Evolutionary conservation across 2,797 vertebrate species (phyloP), one percentile per base, ranked within the genome.

Genomic region (Chelmon rostratus): DNA sequence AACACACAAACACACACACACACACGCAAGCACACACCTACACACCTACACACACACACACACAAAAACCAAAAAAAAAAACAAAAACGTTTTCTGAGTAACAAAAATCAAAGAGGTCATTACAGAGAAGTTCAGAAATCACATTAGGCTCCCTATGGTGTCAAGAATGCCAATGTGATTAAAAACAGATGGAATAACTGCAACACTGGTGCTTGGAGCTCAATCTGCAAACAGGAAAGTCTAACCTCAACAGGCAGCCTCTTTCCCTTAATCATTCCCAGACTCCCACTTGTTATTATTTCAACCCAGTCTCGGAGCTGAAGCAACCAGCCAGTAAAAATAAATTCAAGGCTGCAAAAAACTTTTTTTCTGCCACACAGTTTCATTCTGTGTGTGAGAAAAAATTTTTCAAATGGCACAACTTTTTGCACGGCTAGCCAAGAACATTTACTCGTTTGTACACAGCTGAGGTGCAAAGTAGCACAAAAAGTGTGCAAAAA

Each of bases 141-240:
- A 90, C 89, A 94, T 93, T 90, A 91, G 89, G 86, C 93, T 95
- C 89, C 95, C 95, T 94, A 89, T 90, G 94, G 95, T 86, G 94
- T 93, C 89, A 95, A 95, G 92, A 97, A 97, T 96, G 95, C 93
- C 88, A 93, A 90, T 91, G 90, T 95, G 95, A 98, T 97, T 96
- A 93, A 94, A 96, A 96, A 92, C 97, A 97, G 96, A 97, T 97
- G 96, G 96, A 95, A 94, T 90, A 94, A 94, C 91, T 96, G 94
- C 93, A 94, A 94, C 93, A 93, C 89, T 93, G 93, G 92, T 93
- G 94, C 95, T 93, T 92, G 92, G 93, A 96, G 94, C 95, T 95
- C 95, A 95, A 95, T 96, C 95, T 96, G 95, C 96, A 96, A 96
- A 97, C 96, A 97, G 96, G 96, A 97, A 97, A 97, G 93, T 95